These are phyloP conservation scores for Apomyelois bistriatella DNA, from an alignment of 2,888 invertebrate species.

Conservation along the genomic window DNA sequence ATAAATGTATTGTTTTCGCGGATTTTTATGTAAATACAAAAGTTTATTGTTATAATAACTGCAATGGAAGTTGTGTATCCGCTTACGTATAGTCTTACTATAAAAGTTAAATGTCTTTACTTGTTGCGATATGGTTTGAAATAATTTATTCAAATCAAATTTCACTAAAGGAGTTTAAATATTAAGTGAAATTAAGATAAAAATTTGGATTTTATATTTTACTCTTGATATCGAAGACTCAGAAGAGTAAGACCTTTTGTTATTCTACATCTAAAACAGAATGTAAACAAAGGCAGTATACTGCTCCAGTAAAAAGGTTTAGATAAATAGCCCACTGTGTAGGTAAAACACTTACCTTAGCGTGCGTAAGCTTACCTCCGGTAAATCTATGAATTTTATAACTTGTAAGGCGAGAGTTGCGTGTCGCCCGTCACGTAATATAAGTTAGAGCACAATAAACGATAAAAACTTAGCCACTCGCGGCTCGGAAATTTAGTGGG, in stretches of 20 bases:
- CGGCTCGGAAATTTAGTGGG: slow-evolving; percentile 19
- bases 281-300: neutral
- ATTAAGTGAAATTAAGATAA: no score
- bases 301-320: neutral
- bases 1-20: no score
- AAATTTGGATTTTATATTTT: no score
- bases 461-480: slow-evolving; percentile 37
- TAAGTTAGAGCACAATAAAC: slow-evolving; percentile 41
- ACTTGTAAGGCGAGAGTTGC: slow-evolving; percentile 36
- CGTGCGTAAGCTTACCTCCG: slow-evolving; percentile 37
- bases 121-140: no score
- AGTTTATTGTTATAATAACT: no score
- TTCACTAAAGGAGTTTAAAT: no score
- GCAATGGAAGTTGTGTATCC: no score
- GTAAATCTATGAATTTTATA: slow-evolving; percentile 43
- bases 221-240: no score
- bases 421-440: slow-evolving; percentile 48
- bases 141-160: no score
- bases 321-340: neutral
- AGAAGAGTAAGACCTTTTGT: neutral
- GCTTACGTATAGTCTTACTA: no score
- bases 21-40: no score
- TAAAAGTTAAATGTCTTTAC: no score
- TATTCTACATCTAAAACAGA: neutral
- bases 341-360: slow-evolving; percentile 28